phyloP scores from a whole-genome alignment of 23 tunicate species.

The Styela clava region DNA sequence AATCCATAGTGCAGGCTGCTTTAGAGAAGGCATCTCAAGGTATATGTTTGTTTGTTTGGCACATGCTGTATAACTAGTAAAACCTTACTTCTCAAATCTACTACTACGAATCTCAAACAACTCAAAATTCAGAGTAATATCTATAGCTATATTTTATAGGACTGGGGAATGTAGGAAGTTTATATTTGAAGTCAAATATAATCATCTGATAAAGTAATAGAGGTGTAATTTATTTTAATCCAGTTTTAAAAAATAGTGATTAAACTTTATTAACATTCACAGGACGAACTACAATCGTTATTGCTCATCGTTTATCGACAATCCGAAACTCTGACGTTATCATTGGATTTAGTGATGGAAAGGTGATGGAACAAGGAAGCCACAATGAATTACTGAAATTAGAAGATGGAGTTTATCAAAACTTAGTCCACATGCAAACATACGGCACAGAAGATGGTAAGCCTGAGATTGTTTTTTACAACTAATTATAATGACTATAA shows the following conservation, averaged over 20 bases:
- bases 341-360: conserved; percentile 86
- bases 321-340: conserved; percentile 88
- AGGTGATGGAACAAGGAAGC: conserved; percentile 77
- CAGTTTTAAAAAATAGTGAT: not conserved
- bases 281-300: conserved; percentile 93
- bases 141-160: too few species aligned
- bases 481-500: too few species aligned
- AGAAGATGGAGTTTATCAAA: conserved; percentile 89
- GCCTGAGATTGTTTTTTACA: not conserved
- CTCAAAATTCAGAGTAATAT: too few species aligned
- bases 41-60: not conserved
- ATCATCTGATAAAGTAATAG: too few species aligned
- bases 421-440: conserved; percentile 88
- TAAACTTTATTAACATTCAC: not conserved
- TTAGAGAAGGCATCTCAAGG: conserved; percentile 89
- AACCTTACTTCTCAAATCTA: too few species aligned
- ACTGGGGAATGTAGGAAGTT: too few species aligned
- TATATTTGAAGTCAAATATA: too few species aligned
- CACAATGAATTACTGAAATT: conserved; percentile 74
- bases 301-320: conserved; percentile 92
- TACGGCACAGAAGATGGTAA: conserved; percentile 65
- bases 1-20: conserved; percentile 83
- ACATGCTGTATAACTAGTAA: too few species aligned
- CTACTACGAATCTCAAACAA: too few species aligned
- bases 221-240: too few species aligned